Base-by-base conservation (phyloP, 2,113 vertebrate species). In the Dryoscopus gambensis region DNA sequence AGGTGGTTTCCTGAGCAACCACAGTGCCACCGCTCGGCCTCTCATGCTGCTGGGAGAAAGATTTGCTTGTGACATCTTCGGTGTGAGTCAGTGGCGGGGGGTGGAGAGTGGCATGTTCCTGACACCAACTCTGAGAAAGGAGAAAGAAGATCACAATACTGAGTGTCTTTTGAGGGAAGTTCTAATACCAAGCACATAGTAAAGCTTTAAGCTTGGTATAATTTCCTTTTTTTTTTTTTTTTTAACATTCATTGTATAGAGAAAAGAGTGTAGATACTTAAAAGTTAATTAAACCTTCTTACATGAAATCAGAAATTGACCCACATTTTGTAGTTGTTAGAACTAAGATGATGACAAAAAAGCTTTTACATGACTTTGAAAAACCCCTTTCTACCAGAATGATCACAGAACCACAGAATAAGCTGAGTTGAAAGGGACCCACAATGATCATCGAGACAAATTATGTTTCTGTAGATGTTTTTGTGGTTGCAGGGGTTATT, bases 1-100 rank as follows among this genome's bases (percentile, higher is more conserved):
- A 68, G 39, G 73, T 63, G 80, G 91, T 84, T 95, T 89, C 91
- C 93, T 87, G 69, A 89, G 91, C 81, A 94, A 60, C 84, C 8
- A 1, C 53, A 10, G 2, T 59, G 73, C 44, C 53, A 30, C 44
- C 1, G 0, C 64, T 53, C 0, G 5, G 78, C 52, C 88, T 35
- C 55, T 64, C 4, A 1, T 19, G 70, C 84, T 87, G 69, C 81
- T 68, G 62, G 15, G 86, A 46, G 40, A 11, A 55, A 60, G 55
- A 90, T 62, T 53, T 75, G 46, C 46, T 47, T n/a, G 47, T 90
- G 78, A 76, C 70, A 83, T 62, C 55, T 19, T 55, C 4, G 2
- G 53, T 60, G 53, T 82, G 87, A 89, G 70, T 69, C 39, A 6
- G 62, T 13, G 53, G 15, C 6, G 35, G 39, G 7, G 57, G 7